These are phyloP conservation scores for Meriones unguiculatus DNA, from an alignment of 2,113 vertebrate species.

Conservation along the genomic window DNA sequence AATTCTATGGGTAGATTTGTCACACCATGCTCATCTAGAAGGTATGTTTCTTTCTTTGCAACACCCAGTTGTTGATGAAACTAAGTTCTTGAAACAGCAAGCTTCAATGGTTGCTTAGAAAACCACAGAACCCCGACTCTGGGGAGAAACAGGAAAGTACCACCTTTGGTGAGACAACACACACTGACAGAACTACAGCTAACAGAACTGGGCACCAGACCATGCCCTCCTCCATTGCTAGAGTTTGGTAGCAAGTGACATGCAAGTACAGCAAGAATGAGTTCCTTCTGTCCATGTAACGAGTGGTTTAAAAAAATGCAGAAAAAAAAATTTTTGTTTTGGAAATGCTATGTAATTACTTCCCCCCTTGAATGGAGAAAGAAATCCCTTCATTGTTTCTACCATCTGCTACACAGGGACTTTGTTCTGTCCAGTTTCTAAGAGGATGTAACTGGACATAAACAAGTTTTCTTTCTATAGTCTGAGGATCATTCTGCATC, in stretches of 20 bases:
- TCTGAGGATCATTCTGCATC: background rate
- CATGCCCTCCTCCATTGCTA: too few species aligned
- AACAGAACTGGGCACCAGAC: background rate
- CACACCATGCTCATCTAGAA: background rate
- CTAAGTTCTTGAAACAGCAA: background rate
- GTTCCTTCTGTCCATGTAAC: background rate
- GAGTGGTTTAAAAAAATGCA: background rate
- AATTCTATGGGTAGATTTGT: background rate
- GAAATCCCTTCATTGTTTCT: background rate
- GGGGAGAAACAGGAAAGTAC: constrained; percentile 37
- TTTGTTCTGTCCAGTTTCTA: background rate
- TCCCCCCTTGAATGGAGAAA: background rate
- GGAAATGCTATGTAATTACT: background rate
- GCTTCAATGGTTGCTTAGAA: background rate
- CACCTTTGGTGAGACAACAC: background rate
- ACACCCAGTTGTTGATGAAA: background rate
- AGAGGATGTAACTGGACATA: background rate
- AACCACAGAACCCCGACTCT: background rate
- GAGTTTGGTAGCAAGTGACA: background rate
- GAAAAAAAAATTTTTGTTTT: background rate
- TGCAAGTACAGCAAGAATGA: background rate
- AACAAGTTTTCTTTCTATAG: background rate
- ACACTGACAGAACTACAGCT: background rate
- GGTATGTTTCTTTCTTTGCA: background rate
- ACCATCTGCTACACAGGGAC: background rate